Conservation (phyloP, 2,797 vertebrate species). For the Labeo calbasu region DNA sequence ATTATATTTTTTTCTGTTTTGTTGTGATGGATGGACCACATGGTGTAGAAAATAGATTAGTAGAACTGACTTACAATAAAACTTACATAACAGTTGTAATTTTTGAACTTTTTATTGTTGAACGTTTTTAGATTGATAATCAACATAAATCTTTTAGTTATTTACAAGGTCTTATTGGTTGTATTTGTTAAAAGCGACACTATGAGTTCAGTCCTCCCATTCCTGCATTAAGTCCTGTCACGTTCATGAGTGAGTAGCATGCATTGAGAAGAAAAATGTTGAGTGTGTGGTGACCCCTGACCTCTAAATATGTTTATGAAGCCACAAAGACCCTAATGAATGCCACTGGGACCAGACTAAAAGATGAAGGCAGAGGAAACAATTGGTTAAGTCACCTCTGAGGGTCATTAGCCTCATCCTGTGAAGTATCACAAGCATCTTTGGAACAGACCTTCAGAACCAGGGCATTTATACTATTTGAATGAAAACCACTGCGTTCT, state of each 20-base stretch:
- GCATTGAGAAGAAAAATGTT: constrained; percentile 1
- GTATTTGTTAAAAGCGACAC: background rate
- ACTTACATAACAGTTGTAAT: background rate
- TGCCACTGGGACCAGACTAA: constrained; percentile 21
- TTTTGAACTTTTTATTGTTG: background rate
- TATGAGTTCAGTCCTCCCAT: background rate
- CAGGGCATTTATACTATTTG: background rate
- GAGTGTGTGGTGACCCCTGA: constrained; percentile 25
- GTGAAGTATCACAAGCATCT: background rate
- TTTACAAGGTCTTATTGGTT: background rate
- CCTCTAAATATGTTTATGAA: constrained; percentile 16
- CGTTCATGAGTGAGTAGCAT: background rate
- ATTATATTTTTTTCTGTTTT: too few species aligned
- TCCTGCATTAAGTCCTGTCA: background rate
- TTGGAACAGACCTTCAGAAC: background rate
- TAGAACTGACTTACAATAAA: background rate
- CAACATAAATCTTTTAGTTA: background rate
- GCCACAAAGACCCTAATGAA: constrained; percentile 25
- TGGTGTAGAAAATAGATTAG: background rate
- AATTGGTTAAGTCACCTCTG: constrained; percentile 30
- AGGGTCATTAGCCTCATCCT: constrained; percentile 2
- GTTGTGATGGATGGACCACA: background rate
- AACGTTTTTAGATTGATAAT: background rate
- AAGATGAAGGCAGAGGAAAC: constrained; percentile 18
- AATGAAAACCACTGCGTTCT: background rate